Percentiles rank a stretch among this genome's conserved stretches.
These are phyloP conservation scores for Lepilemur ruficaudatus DNA, from an alignment of 2,797 vertebrate genomes.

Conservation along the genomic window DNA sequence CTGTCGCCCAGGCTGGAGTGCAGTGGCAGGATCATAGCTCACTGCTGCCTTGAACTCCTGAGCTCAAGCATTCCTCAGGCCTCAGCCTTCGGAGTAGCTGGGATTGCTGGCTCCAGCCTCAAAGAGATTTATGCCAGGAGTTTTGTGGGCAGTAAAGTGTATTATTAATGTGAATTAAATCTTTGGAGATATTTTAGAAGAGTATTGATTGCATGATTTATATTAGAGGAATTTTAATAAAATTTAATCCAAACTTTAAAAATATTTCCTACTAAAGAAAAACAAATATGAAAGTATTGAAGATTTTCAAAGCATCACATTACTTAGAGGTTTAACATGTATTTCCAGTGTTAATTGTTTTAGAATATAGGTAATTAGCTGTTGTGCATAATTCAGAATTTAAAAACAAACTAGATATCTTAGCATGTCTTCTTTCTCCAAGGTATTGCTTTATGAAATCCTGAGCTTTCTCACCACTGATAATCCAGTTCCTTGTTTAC, in stretches of 20 bases:
- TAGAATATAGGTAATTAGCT: conserved; percentile 23
- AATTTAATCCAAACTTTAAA: conserved; percentile 31
- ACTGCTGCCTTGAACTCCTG: background rate
- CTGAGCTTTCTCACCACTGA: background rate
- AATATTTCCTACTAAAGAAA: conserved; percentile 17
- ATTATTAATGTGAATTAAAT: conserved; percentile 25
- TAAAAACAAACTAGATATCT: background rate
- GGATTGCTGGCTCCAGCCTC: background rate
- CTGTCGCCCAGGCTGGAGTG: background rate
- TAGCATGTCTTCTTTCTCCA: background rate
- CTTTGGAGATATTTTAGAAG: conserved; percentile 45
- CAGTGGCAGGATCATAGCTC: background rate
- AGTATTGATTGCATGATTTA: conserved; percentile 32
- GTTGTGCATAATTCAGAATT: background rate
- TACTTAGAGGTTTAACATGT: background rate
- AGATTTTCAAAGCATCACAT: background rate
- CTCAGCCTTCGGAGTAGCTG: background rate
- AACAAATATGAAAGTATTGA: background rate
- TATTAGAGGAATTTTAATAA: background rate
- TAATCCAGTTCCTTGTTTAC: background rate
- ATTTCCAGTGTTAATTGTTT: background rate
- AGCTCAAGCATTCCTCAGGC: background rate
- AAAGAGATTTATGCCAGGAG: conserved; percentile 31
- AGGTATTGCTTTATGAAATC: background rate
- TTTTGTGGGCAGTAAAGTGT: conserved; percentile 27